phyloP scores from a whole-genome alignment of 2,888 invertebrate genomes.

The Drosophila emarginata region DNA sequence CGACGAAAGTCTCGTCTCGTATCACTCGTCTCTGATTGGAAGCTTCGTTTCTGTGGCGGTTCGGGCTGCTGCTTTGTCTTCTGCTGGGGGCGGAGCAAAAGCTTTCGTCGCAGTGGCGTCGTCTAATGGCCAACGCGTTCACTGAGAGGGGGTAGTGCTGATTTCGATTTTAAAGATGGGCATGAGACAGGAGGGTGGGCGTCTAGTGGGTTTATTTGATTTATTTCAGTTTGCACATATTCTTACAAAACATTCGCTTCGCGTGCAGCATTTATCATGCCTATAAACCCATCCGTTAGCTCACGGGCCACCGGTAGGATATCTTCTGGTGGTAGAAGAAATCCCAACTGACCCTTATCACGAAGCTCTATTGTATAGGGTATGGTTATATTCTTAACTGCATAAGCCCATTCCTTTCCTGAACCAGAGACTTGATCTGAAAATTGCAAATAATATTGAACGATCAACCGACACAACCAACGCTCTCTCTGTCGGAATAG shows the following conservation, averaged over 20 bases:
- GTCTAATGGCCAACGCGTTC: not conserved
- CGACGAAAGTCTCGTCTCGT: conserved; percentile 51
- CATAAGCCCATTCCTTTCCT: conserved; percentile 85
- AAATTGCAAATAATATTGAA: not conserved
- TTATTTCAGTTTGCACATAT: conserved; percentile 68
- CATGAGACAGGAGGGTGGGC: not conserved
- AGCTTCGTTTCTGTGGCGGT: conserved; percentile 48
- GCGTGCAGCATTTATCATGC: conserved; percentile 83
- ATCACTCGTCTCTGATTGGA: conserved; percentile 68
- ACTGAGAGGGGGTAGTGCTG: not conserved
- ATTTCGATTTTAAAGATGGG: not conserved
- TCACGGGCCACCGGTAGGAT: conserved; percentile 86
- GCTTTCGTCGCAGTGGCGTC: conserved; percentile 36
- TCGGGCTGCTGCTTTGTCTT: conserved; percentile 33
- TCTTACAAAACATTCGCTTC: conserved; percentile 75
- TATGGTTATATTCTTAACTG: conserved; percentile 83
- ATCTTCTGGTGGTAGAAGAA: conserved; percentile 86
- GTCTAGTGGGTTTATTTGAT: conserved; percentile 5
- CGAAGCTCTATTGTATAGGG: conserved; percentile 85
- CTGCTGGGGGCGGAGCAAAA: conserved; percentile 73
- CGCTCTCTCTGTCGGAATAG: not conserved
- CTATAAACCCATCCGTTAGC: conserved; percentile 84
- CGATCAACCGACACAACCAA: too few species aligned
- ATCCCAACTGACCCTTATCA: conserved; percentile 87
- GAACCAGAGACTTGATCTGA: conserved; percentile 82